Evolutionary conservation across 2,797 vertebrate species (phyloP).

Genomic region (Eulemur coronatus): DNA sequence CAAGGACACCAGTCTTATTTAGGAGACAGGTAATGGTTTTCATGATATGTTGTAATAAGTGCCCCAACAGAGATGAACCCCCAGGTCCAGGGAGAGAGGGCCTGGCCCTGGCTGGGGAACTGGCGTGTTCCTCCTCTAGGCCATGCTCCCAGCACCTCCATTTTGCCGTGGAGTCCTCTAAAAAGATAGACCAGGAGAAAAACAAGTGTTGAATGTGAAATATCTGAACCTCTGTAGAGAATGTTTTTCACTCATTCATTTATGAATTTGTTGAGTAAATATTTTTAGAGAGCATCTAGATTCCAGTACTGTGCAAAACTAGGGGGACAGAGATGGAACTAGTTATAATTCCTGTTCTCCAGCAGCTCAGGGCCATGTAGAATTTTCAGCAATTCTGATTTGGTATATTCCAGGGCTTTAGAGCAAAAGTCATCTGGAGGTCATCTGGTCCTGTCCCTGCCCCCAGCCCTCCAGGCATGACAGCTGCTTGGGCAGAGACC

Average conservation of each 20-base stretch:
- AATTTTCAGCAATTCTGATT: background rate
- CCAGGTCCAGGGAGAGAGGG: background rate
- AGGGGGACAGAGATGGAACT: fast-evolving
- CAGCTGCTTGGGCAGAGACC: background rate
- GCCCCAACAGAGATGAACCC: background rate
- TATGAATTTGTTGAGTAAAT: background rate
- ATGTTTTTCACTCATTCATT: background rate
- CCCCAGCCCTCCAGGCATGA: background rate
- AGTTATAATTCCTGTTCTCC: background rate
- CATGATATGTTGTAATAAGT: background rate
- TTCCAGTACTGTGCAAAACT: background rate
- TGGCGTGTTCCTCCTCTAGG: background rate
- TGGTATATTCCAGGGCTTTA: background rate
- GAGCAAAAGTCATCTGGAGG: background rate
- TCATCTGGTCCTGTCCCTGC: background rate
- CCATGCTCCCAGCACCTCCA: fast-evolving
- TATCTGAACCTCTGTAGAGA: background rate
- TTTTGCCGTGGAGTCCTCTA: background rate
- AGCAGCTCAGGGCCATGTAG: background rate
- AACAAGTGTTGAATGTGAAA: background rate
- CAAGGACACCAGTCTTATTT: background rate
- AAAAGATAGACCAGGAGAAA: background rate
- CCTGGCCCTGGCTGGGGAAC: background rate
- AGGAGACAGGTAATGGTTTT: background rate
- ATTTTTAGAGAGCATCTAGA: background rate